Evolutionary conservation across 2,113 vertebrate genomes (phyloP).

Genomic region (Hucho hucho): DNA sequence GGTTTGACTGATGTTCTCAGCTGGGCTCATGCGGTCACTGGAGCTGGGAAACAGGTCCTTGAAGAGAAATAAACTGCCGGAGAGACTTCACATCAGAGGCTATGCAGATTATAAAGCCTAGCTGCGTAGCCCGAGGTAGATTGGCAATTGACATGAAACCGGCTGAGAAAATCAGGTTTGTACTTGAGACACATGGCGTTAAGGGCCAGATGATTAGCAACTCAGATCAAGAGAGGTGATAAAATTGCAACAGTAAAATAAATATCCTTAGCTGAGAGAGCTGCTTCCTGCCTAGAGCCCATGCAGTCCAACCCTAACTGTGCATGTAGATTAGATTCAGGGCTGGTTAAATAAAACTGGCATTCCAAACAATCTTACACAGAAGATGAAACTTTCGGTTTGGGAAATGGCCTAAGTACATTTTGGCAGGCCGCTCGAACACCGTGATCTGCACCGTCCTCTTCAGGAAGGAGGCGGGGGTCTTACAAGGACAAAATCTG

Average conservation of each 20-base stretch:
- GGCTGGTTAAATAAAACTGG: constrained; percentile 25
- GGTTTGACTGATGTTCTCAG: not conserved
- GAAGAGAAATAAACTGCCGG: constrained; percentile 26
- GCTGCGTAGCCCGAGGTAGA: not conserved
- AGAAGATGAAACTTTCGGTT: constrained; percentile 46
- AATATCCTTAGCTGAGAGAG: not conserved
- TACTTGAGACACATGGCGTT: not conserved
- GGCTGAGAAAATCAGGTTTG: not conserved
- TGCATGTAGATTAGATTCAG: not conserved
- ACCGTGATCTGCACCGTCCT: constrained; percentile 9
- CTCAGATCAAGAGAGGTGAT: too few species aligned
- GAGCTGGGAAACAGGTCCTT: constrained; percentile 61
- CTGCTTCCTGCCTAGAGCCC: not conserved
- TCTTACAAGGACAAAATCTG: constrained; percentile 30
- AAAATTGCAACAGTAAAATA: too few species aligned
- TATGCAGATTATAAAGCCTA: not conserved
- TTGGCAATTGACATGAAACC: not conserved
- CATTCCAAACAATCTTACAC: constrained; percentile 35
- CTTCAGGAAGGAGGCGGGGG: constrained; percentile 23
- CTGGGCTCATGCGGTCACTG: constrained; percentile 32
- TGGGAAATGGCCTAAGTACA: constrained; percentile 46
- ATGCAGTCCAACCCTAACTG: not conserved
- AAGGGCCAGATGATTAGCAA: too few species aligned
- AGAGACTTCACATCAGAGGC: not conserved
- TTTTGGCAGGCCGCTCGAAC: constrained; percentile 39